Percentiles rank a stretch among this genome's conserved stretches.
These are phyloP conservation scores for Tipula lateralis DNA, from an alignment of 2,888 invertebrate species.

Conservation along the genomic window DNA sequence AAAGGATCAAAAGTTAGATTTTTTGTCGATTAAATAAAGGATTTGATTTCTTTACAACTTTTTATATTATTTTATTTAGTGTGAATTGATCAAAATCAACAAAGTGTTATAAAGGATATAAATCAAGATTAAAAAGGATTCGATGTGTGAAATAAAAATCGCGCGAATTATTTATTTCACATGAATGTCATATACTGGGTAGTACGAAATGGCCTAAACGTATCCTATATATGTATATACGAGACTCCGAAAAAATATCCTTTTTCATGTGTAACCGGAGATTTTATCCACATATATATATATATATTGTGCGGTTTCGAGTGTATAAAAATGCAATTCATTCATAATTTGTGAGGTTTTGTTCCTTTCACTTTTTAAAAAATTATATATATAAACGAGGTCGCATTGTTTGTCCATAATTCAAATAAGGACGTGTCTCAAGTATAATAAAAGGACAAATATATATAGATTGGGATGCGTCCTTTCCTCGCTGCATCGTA, in stretches of 20 bases:
- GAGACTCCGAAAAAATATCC: neutral
- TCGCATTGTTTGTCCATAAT: neutral
- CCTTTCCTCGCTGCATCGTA: neutral
- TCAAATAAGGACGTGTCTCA: slow-evolving; percentile 24
- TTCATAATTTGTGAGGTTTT: neutral
- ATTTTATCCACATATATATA: too few relatives aligned
- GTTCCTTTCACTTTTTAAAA: slow-evolving; percentile 11
- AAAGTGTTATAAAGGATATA: neutral
- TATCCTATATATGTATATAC: neutral
- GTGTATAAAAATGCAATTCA: slow-evolving; percentile 15
- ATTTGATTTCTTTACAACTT: slow-evolving; percentile 19
- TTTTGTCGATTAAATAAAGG: neutral
- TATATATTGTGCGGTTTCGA: neutral
- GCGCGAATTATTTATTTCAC: neutral
- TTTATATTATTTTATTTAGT: neutral
- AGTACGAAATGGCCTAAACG: too few relatives aligned
- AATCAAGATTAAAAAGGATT: neutral
- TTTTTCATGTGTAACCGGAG: neutral
- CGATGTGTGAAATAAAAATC: neutral
- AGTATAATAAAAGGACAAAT: slow-evolving; percentile 12
- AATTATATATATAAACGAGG: too few relatives aligned
- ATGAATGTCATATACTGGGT: slow-evolving; percentile 20
- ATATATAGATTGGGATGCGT: neutral
- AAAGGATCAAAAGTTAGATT: neutral
- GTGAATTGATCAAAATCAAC: slow-evolving; percentile 24